Base-by-base conservation (phyloP, 2,797 vertebrate genomes). In the Anguilla marmorata region DNA sequence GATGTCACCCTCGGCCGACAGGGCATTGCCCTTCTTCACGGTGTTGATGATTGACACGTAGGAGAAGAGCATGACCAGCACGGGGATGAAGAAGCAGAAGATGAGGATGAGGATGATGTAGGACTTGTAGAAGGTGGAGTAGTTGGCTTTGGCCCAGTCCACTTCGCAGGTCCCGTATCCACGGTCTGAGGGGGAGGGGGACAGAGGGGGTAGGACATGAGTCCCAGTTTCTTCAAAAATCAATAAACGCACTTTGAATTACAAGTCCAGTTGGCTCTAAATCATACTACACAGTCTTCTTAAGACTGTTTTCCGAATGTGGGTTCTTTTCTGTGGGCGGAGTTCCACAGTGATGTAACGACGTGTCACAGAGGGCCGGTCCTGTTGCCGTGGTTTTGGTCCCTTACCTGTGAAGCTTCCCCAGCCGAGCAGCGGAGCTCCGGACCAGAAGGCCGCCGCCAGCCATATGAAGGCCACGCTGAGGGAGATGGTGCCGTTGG, bases 91-190 rank as follows among this genome's bases (percentile, higher is more conserved):
- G 90, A 98, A 97, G 91, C 96, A 97, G 91, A 96, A 97, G 93
- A 97, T 96, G 88, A 97, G 97, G 94, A 97, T 96, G 91, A 97
- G 97, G 90, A 97, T 72, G 80, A 97, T 97, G 92, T 97, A 97
- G 86, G 96, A 96, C 91, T 99, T 98, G 93, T 97, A 94, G 93
- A 98, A 96, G 58, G 96, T 97, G 88, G 98, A 99, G 91, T 97
- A 98, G 89, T 96, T 97, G 84, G 97, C 97, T 95, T 97, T 98
- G 91, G 96, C 95, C 98, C 97, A 98, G 93, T 98, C 98, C 90
- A 97, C 96, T 92, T 98, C 96, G 92, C 96, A 98, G 9, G 97
- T 97, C 79, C 97, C 96, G 1, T 97, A 97, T 88, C 96, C 96
- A n/a, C 95, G 95, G 93, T 97, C 97, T 97, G 87, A 63, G 90